These are phyloP conservation scores for Chascanopsetta lugubris DNA, from an alignment of 2,113 vertebrate genomes.

Conservation along the genomic window DNA sequence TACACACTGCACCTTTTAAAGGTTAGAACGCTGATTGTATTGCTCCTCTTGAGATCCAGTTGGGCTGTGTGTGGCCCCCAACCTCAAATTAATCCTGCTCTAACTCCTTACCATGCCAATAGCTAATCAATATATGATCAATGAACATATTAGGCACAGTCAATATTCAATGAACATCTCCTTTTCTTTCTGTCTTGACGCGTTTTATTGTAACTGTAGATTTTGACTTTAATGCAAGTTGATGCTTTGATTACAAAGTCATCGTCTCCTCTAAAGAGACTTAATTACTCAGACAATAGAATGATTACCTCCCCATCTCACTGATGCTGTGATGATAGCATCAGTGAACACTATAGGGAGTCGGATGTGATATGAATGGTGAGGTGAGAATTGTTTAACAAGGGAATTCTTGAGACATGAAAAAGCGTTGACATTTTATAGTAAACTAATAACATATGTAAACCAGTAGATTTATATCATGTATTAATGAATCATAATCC, in stretches of 20 bases:
- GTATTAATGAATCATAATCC: no score
- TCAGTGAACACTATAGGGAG: slow-evolving; percentile 27
- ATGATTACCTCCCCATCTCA: slow-evolving; percentile 67
- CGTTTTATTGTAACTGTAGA: slow-evolving; percentile 4
- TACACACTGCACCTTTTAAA: no score
- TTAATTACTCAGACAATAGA: slow-evolving; percentile 53
- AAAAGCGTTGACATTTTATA: no score
- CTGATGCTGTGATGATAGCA: slow-evolving; percentile 31
- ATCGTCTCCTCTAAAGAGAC: slow-evolving; percentile 60
- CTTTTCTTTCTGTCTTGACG: no score
- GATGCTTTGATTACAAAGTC: slow-evolving; percentile 60
- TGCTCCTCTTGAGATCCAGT: no score
- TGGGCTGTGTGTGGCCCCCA: no score
- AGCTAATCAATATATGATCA: not conserved
- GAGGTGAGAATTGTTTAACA: not conserved
- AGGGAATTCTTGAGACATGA: not conserved
- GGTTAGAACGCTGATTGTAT: no score
- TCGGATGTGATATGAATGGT: not conserved
- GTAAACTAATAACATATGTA: no score
- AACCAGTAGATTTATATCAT: no score
- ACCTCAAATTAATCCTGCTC: no score
- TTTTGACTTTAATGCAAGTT: slow-evolving; percentile 27
- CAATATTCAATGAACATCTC: not conserved
- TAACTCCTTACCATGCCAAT: not conserved
- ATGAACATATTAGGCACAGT: not conserved